Conservation (phyloP, 2,797 vertebrate genomes). For the Remorina albescens region DNA sequence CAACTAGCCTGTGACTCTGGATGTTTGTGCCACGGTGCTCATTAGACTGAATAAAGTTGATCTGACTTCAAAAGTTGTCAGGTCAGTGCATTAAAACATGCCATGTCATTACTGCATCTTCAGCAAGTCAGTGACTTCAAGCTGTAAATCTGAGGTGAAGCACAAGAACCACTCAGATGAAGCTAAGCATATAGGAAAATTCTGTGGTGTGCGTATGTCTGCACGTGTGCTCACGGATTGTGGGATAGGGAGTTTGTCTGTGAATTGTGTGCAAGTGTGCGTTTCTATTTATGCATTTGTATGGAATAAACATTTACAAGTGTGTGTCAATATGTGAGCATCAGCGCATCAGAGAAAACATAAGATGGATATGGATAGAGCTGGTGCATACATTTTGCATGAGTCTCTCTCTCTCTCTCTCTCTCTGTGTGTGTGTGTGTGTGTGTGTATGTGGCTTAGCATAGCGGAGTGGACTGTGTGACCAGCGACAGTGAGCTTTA, state of each 20-base stretch:
- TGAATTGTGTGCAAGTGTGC: slow-evolving; percentile 3
- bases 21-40: background rate
- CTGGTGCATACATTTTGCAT: slow-evolving; percentile 31
- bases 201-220: background rate
- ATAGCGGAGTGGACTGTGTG: slow-evolving; percentile 58
- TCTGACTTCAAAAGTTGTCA: background rate
- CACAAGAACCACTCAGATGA: slow-evolving; percentile 52
- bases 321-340: slow-evolving; percentile 11
- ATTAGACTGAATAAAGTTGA: background rate
- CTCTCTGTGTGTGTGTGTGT: slow-evolving; percentile 18
- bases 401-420: background rate
- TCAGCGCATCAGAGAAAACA: slow-evolving; percentile 6
- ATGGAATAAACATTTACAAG: background rate
- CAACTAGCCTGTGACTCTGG: background rate
- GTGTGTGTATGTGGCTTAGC: slow-evolving; percentile 30
- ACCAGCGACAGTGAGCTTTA: slow-evolving; percentile 73
- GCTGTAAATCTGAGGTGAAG: slow-evolving; percentile 33
- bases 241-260: background rate
- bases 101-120: slow-evolving; percentile 4
- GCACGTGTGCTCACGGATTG: background rate
- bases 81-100: background rate
- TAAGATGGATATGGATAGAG: background rate
- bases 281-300: background rate
- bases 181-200: slow-evolving; percentile 36
- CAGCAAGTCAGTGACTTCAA: slow-evolving; percentile 36